Evolutionary conservation across 2,888 invertebrate species (phyloP), one percentile per base, ranked within the genome.

Genomic region (Chloroclysta siterata): DNA sequence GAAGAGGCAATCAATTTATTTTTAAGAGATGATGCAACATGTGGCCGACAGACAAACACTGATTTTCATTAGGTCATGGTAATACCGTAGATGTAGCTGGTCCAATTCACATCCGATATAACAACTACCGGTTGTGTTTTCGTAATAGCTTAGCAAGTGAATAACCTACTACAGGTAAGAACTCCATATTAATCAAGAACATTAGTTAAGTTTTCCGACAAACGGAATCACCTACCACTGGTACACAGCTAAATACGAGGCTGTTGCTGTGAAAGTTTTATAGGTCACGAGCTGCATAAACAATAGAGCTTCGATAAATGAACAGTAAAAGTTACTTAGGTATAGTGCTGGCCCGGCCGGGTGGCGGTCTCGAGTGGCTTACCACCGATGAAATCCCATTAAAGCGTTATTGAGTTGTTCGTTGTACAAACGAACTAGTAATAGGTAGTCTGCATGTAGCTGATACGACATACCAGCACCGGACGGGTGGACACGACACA

Each of bases 351-450:
- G 70, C 28, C 69, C 74, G 77, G 77, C 73, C 71, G 76, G 80
- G 68, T 76, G 80, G 78, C 77, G 77, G 89, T 85, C 82, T 85
- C 89, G 86, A 83, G 83, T 84, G 86, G 87, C 81, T 87, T 82
- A 77, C 81, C 83, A 81, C 82, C 76, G 80, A 80, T 87, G 84
- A 82, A 90, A 88, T 91, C 87, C 90, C 80, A 92, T 91, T 90
- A 89, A 79, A 83, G 80, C 79, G 85, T 85, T 91, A 90, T 90
- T 88, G 89, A 88, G 86, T 89, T 85, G 86, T 84, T 78, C 76
- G 72, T 66, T 78, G 22, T 22, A 87, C 79, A 83, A 84, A 84
- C 79, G 81, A 76, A 76, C 70, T 69, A 72, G 75, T 72, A 77
- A 71, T 77, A 79, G n/a, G 78, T 22, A 2, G 22, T 74, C 77